Percentiles rank a stretch among this genome's conserved stretches.
These are phyloP conservation scores for Brachyhypopomus occidentalis DNA, from an alignment of 2,113 vertebrate genomes.

Conservation along the genomic window DNA sequence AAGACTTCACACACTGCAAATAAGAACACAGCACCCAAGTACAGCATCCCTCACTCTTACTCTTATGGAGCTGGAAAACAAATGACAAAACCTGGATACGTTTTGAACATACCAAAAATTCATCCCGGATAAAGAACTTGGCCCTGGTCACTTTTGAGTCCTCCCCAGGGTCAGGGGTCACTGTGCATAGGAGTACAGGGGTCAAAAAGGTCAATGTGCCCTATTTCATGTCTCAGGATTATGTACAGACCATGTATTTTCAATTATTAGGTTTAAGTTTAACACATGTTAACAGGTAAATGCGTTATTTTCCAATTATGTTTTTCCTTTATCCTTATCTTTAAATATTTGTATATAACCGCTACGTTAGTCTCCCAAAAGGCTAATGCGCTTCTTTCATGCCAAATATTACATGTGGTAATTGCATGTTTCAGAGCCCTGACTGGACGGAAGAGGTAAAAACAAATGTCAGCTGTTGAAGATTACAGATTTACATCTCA, in stretches of 20 bases:
- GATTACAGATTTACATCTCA: no score
- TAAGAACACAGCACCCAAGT: neutral
- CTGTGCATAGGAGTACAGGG: constrained; percentile 64
- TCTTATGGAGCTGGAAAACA: neutral
- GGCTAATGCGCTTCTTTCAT: no score
- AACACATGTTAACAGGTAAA: no score
- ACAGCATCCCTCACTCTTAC: no score
- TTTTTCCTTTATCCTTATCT: neutral
- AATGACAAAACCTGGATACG: neutral
- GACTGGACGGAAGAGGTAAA: no score
- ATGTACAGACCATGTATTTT: neutral
- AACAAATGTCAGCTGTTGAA: no score
- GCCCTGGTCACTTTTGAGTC: constrained; percentile 89
- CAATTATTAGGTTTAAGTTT: no score
- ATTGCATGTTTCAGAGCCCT: no score
- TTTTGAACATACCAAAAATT: constrained; percentile 81
- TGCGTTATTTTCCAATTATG: neutral
- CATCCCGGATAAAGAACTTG: constrained; percentile 90
- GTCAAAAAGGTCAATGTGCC: constrained; percentile 1
- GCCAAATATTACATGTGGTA: no score
- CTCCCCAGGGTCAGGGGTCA: constrained; percentile 84
- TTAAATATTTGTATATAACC: neutral
- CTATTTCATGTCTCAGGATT: neutral
- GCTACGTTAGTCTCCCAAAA: no score
- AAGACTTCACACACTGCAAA: no score